Evolutionary conservation across 1,140 invertebrate genomes (phyloP).

Genomic region (Diabrotica virgifera): DNA sequence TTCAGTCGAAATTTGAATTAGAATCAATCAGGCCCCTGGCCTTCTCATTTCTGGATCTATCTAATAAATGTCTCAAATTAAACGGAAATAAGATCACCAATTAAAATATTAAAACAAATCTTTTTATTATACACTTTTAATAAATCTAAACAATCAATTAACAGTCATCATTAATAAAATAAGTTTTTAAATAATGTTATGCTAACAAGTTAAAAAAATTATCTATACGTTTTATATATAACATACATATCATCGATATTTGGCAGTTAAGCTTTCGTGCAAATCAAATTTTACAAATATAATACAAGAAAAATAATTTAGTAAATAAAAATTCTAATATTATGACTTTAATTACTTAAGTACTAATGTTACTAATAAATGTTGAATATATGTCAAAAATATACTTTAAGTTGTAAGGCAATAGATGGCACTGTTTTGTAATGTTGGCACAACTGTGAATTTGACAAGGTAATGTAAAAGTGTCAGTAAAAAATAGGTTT

Average conservation of each 20-base stretch:
- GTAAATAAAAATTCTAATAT: not conserved
- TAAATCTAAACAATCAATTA: conserved; percentile 23
- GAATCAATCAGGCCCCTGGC: too few relatives aligned
- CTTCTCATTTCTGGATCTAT: too few relatives aligned
- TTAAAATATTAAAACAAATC: conserved; percentile 7
- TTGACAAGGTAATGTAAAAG: too few relatives aligned
- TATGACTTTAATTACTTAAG: not conserved
- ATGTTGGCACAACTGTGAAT: too few relatives aligned
- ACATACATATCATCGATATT: conserved; percentile 10
- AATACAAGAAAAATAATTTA: conserved; percentile 1
- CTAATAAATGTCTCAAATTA: too few relatives aligned
- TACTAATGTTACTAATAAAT: not conserved
- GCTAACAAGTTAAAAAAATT: conserved; percentile 7
- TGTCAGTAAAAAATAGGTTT: too few relatives aligned
- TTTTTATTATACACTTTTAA: conserved; percentile 10
- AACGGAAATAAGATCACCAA: not conserved
- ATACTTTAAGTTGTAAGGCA: too few relatives aligned
- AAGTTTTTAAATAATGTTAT: conserved; percentile 17
- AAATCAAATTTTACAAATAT: conserved; percentile 6
- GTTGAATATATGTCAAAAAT: too few relatives aligned
- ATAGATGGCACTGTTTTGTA: too few relatives aligned
- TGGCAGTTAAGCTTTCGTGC: conserved; percentile 4
- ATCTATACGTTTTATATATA: conserved; percentile 7
- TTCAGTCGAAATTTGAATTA: too few relatives aligned
- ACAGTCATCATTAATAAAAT: conserved; percentile 24